A percentile compares a stretch with the other conserved stretches of the same genome.
These are phyloP conservation scores for Phocides pigmalion DNA, from an alignment of 1,140 invertebrate genomes.

Conservation along the genomic window DNA sequence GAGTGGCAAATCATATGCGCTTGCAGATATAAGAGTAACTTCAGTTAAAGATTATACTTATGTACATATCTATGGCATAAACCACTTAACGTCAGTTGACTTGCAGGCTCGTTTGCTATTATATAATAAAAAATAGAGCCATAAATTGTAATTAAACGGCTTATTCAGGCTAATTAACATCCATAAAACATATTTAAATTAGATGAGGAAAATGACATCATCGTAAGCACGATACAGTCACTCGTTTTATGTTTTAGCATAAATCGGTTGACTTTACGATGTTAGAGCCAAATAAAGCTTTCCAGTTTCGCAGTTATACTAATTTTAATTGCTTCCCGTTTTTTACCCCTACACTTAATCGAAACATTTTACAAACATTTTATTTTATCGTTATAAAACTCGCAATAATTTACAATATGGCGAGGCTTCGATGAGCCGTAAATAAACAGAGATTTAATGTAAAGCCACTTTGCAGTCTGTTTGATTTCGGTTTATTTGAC, in stretches of 20 bases:
- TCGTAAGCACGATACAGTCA: slow-evolving; percentile 45
- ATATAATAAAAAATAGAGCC: too few relatives aligned
- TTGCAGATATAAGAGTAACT: too few relatives aligned
- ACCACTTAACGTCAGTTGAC: too few relatives aligned
- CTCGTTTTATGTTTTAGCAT: slow-evolving; percentile 50
- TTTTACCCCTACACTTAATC: slow-evolving; percentile 55
- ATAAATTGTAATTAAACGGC: too few relatives aligned
- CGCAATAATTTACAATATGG: slow-evolving; percentile 60
- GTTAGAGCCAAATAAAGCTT: slow-evolving; percentile 55
- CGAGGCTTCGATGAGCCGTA: slow-evolving; percentile 53
- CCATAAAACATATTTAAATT: slow-evolving; percentile 8
- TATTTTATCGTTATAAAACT: slow-evolving; percentile 62
- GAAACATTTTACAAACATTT: slow-evolving; percentile 55
- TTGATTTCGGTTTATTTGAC: slow-evolving; percentile 56
- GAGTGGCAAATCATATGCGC: too few relatives aligned
- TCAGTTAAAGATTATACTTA: too few relatives aligned
- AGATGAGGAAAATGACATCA: slow-evolving; percentile 33
- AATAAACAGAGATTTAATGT: slow-evolving; percentile 65
- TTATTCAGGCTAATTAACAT: too few relatives aligned
- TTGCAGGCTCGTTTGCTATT: too few relatives aligned
- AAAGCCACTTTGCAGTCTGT: slow-evolving; percentile 54
- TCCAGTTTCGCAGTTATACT: slow-evolving; percentile 61
- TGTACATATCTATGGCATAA: too few relatives aligned
- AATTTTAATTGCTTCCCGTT: slow-evolving; percentile 68
- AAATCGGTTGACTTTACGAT: slow-evolving; percentile 67